Evolutionary conservation across 1,140 invertebrate species (phyloP).

Genomic region (Scaptomyza montana): DNA sequence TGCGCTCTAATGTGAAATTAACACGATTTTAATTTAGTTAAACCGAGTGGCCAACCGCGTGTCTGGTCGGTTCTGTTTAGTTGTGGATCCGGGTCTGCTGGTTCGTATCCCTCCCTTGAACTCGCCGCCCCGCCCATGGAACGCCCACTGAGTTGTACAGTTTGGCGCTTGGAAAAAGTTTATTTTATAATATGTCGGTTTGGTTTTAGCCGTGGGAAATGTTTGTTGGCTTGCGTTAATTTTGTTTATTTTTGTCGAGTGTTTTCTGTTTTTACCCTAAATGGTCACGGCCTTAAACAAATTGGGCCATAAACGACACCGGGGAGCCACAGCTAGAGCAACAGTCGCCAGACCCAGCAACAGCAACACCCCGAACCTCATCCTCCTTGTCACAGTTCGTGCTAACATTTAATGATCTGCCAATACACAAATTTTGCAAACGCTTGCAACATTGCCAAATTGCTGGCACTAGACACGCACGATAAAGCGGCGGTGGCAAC

Average conservation of each 20-base stretch:
- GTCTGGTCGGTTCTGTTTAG: conserved; percentile 5
- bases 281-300: conserved; percentile 45
- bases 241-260: conserved; percentile 62
- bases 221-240: conserved; percentile 68
- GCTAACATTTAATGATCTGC: conserved; percentile 56
- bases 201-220: conserved; percentile 50
- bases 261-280: conserved; percentile 41
- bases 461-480: conserved; percentile 41
- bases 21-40: conserved; percentile 82
- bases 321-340: not conserved
- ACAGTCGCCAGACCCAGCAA: not conserved
- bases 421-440: conserved; percentile 42
- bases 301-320: conserved; percentile 26
- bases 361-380: not conserved
- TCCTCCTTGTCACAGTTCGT: not conserved
- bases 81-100: not conserved
- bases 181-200: conserved; percentile 71
- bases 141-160: conserved; percentile 18
- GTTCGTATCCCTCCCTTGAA: not conserved
- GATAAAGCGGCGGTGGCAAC: conserved; percentile 33
- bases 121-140: not conserved
- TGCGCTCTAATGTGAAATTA: conserved; percentile 82
- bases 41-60: conserved; percentile 74
- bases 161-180: conserved; percentile 38
- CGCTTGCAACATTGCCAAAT: conserved; percentile 33